phyloP scores from a whole-genome alignment of 2,113 vertebrate genomes.

The Bubo blakistoni region DNA sequence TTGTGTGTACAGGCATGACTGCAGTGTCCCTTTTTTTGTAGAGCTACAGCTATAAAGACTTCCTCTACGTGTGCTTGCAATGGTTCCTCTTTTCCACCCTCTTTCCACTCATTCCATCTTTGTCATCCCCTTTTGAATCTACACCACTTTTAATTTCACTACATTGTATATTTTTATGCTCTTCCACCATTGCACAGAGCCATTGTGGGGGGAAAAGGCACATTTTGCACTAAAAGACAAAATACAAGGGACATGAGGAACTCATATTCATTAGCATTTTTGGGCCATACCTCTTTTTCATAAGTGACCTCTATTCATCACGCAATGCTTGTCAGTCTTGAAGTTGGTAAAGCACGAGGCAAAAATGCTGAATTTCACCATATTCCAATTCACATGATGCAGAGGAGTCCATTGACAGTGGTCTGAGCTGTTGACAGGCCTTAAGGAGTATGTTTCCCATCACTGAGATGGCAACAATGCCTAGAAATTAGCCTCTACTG shows the following conservation, averaged over 20 bases:
- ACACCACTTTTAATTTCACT: not conserved
- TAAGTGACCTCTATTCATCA: not conserved
- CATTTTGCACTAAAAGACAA: not conserved
- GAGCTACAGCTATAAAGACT: not conserved
- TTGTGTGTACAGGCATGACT: not conserved
- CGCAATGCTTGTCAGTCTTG: fast-evolving
- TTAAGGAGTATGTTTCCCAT: not conserved
- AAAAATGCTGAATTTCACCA: not conserved
- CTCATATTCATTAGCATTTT: not conserved
- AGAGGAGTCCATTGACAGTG: fast-evolving
- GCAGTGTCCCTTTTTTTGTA: not conserved
- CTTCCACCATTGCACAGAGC: not conserved
- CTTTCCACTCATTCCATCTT: not conserved
- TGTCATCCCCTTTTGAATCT: not conserved
- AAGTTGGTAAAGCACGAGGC: not conserved
- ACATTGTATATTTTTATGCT: not conserved
- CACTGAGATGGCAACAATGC: fast-evolving
- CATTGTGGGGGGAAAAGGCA: not conserved
- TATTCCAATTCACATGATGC: fast-evolving
- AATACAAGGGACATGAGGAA: not conserved
- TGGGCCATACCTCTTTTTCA: not conserved
- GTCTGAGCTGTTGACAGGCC: not conserved
- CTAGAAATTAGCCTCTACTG: not conserved
- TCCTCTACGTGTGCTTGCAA: not conserved
- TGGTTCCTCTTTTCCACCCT: not conserved